Base-by-base conservation (phyloP, 2,797 vertebrate species). In the Hippoglossus hippoglossus region DNA sequence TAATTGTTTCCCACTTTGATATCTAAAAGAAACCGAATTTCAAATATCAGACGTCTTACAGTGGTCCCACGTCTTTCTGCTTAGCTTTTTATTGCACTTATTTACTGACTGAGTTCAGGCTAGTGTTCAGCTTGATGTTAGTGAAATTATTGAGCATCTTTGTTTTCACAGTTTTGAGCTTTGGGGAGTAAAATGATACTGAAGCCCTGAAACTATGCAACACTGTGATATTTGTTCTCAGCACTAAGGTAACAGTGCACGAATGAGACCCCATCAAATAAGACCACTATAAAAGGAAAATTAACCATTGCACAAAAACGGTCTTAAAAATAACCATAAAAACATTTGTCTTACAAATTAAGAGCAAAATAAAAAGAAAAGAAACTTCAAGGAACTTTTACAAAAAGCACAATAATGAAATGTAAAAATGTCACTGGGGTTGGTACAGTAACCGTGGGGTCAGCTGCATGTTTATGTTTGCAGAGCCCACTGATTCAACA, bases 331-430 rank as follows among this genome's bases (percentile, higher is more conserved):
- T 84, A 91, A 94, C 89, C 89, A 91, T 89, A 86, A 91, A 87
- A 87, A 81, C 57, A 83, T 81, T 81, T 81, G 87, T 94, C 93
- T 94, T 91, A 91, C 82, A 87, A 92, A 93, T 88, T 88, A 92
- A 94, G 84, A 92, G 83, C 81, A 93, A 89, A 90, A 88, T 86
- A 75, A 88, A 80, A 83, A 87, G 53, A 69, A 77, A 83, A 70
- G 34, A 83, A 80, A 73, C 24, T 78, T 76, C 50, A 47, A 77
- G 57, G 39, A 93, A 95, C 94, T 95, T 95, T 95, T 93, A 95
- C 94, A 94, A 95, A 95, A 95, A 95, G 94, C 91, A 95, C 73
- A 88, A 91, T 93, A 78, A 87, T 71, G 44, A 86, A 82, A 89
- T 57, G 81, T 65, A 12, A 73, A 57, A 89, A 82, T 82, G 84